Evolutionary conservation across 2,888 invertebrate species (phyloP).

Genomic region (Drosophila nr. medialis): DNA sequence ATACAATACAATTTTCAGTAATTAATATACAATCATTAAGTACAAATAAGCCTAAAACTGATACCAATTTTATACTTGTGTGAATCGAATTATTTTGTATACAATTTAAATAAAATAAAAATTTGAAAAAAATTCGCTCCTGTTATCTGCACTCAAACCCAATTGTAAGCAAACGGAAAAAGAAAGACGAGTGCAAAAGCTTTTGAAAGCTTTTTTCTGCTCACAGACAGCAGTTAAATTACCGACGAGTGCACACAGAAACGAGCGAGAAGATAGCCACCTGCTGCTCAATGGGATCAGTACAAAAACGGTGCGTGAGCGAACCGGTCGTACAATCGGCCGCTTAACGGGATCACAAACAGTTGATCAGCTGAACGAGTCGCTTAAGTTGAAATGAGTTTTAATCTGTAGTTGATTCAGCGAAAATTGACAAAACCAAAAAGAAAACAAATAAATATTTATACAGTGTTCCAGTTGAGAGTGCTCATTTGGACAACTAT

Average conservation of each 20-base stretch:
- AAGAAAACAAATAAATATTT: background rate
- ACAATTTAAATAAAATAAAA: conserved; percentile 51
- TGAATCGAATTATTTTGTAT: conserved; percentile 63
- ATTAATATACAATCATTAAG: conserved; percentile 30
- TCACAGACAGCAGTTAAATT: conserved; percentile 31
- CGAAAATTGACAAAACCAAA: conserved; percentile 20
- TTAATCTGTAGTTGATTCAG: conserved; percentile 17
- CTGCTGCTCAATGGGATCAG: conserved; percentile 37
- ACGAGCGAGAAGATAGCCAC: conserved; percentile 12
- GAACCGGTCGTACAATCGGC: conserved; percentile 61
- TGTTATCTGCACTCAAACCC: conserved; percentile 17
- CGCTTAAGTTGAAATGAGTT: conserved; percentile 45
- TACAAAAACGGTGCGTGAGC: conserved; percentile 63
- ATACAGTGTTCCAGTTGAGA: conserved; percentile 9
- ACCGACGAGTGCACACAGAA: conserved; percentile 26
- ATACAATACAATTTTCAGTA: conserved; percentile 36
- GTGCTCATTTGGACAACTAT: conserved; percentile 21
- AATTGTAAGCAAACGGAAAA: conserved; percentile 1
- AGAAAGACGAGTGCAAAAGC: conserved; percentile 29
- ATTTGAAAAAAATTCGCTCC: conserved; percentile 12
- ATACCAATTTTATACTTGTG: conserved; percentile 49
- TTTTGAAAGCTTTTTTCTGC: conserved; percentile 54
- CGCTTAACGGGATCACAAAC: conserved; percentile 50
- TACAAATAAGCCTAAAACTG: conserved; percentile 35
- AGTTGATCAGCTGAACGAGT: conserved; percentile 1